Evolutionary conservation across 2,113 vertebrate species (phyloP), one percentile per base, ranked within the genome.

Genomic region (Zeus faber): DNA sequence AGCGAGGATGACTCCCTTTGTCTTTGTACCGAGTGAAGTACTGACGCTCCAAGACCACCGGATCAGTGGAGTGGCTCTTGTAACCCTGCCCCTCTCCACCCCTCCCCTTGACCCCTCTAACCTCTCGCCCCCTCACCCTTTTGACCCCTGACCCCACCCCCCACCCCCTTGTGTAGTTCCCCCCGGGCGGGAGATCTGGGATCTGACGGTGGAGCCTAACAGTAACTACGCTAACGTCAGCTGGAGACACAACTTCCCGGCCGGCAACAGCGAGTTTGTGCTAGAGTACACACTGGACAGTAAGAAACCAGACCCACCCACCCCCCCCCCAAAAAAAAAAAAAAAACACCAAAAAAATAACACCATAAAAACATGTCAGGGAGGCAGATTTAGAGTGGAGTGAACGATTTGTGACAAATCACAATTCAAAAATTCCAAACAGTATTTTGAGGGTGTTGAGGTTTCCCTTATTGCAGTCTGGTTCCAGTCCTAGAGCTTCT

Each of bases 191-290:
- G 82, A 82, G 89, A 95, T 98, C 88, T 95, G 93, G 94, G 93
- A 98, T 89, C 68, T 99, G 93, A 97, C 92, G 72, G 94, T 94
- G 89, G 91, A 92, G 82, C 85, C 92, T 82, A 95, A 95, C 93
- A 98, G 92, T 95, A 92, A 96, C 95, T 93, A 92, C 91, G 92
- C 93, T 92, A 95, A 96, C 90, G 88, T 99, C 94, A 97, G 91
- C 90, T 99, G 97, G 97, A 95, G 84, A 83, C 94, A 97, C 93
- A 94, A 91, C 92, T 93, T 96, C 90, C 91, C 92, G 67, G 77
- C 89, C 77, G 70, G 74, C 84, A 94, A 89, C 91, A 94, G 91
- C 89, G 89, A 92, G 89, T 98, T 99, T 95, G 92, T 94, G 91
- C 89, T 99, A 92, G 96, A 98, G 92, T 94, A 92, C 92, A 96